Conservation (phyloP, 2,113 vertebrate genomes). For the Caracal caracal region DNA sequence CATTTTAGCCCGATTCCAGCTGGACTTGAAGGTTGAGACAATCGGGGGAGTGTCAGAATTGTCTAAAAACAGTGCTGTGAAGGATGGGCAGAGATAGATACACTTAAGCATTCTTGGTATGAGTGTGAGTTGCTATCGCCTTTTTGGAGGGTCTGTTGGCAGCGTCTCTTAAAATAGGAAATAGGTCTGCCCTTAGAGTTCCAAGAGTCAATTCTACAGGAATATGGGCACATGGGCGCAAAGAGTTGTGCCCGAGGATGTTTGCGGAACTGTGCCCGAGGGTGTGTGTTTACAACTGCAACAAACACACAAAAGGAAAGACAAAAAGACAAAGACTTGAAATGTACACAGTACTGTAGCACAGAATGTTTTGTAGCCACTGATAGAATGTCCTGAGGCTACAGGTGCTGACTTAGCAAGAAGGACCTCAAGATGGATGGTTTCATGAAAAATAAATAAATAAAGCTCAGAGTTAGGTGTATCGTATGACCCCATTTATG, state of each 20-base stretch:
- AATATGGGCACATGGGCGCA: rapidly evolving
- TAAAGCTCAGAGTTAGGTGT: not conserved
- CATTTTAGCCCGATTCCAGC: not conserved
- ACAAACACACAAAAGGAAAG: not conserved
- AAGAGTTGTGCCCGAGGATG: rapidly evolving
- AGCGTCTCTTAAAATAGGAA: not conserved
- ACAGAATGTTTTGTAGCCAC: no score
- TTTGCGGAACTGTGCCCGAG: not conserved
- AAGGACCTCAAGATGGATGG: not conserved
- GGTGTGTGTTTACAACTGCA: not conserved
- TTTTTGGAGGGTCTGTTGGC: not conserved
- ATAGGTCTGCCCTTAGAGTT: not conserved
- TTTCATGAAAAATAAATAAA: not conserved
- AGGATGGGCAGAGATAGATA: not conserved
- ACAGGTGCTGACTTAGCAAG: no score
- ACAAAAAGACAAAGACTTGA: not conserved
- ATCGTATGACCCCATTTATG: not conserved
- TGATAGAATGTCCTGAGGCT: no score
- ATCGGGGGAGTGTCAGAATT: not conserved
- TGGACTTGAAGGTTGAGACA: not conserved
- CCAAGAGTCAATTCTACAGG: not conserved
- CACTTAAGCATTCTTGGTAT: not conserved
- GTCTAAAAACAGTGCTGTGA: not conserved
- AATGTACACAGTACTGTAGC: rapidly evolving
- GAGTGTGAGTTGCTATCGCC: not conserved